Base-by-base conservation (phyloP, 2,113 vertebrate genomes). In the Paradoxurus hermaphroditus region DNA sequence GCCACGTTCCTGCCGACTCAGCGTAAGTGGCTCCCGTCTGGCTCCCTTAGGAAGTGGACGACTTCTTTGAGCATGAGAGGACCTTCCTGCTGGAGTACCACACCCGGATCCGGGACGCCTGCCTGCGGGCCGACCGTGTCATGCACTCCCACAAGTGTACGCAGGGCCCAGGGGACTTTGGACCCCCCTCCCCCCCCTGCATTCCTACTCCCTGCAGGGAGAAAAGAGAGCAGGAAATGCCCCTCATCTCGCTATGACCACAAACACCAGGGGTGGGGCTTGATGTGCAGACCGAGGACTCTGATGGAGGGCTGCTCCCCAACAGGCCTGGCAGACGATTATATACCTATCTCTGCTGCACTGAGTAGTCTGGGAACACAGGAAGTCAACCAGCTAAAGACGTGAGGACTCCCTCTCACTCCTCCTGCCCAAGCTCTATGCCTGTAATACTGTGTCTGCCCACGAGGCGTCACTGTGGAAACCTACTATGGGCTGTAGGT, bases 11-110 rank as follows among this genome's bases (percentile, higher is more conserved):
- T 44, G 44, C 63, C 49, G 34, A 68, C 41, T 51, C 10, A 1
- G 68, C 34, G 0, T 25, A 49, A 92, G 44, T 25, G 77, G 59
- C 41, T 90, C 79, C 62, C 81, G 19, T 92, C 86, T 82, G 68
- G 5, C 53, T 85, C 86, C 75, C 68, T 36, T 53, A 97, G 97
- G 95, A 98, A 73, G 98, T 97, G n/a, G 97, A 95, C 31, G 97
- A 97, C 51, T 98, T 97, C 92, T 98, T 97, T 77, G 97, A 98
- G 41, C 96, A 97, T 0, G 93, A 97, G 93, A 86, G 95, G 44
- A 96, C 86, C 49, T 98, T 97, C 51, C 82, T 97, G 51, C 86
- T 98, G 49, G 94, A 97, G 65, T 96, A 97, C 31, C 97, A 98
- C 21, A 31, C 67, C 56, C 68, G 68, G 34, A 96, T 96, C 72